Percentiles rank a stretch among this genome's conserved stretches.
phyloP scores from a whole-genome alignment of 2,797 vertebrate species.

The Mycteria americana region DNA sequence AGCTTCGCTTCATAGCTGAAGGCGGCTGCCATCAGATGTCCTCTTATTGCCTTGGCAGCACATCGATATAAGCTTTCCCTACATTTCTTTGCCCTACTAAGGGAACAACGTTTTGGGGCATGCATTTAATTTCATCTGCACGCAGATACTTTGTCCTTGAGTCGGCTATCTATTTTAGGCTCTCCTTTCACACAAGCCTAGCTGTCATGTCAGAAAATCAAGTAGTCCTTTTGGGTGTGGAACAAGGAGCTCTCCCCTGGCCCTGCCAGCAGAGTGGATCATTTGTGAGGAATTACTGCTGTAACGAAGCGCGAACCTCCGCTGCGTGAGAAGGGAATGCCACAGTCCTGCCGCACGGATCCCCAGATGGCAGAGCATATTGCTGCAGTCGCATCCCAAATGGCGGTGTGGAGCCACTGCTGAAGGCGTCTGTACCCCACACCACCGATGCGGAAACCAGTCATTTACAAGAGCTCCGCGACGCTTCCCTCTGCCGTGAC shows the following conservation, averaged over 20 bases:
- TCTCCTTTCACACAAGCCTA: background rate
- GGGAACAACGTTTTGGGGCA: background rate
- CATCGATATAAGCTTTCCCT: rapidly evolving
- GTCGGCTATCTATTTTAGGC: background rate
- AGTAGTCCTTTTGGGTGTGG: background rate
- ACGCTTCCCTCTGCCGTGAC: rapidly evolving
- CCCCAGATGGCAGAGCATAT: constrained; percentile 62
- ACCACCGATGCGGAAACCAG: background rate
- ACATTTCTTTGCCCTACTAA: background rate
- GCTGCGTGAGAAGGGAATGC: background rate
- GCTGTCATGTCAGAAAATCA: background rate
- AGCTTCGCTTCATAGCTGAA: rapidly evolving
- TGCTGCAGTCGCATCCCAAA: constrained; percentile 61
- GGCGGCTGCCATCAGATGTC: background rate
- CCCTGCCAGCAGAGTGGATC: background rate
- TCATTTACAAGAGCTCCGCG: background rate
- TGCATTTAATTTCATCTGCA: background rate
- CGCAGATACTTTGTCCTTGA: background rate
- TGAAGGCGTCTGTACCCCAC: background rate
- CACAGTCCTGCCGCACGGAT: background rate
- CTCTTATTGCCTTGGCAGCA: background rate
- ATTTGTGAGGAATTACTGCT: background rate
- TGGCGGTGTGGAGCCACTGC: background rate
- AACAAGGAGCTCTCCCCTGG: background rate
- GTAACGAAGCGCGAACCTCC: background rate